These are phyloP conservation scores for Pogonophryne albipinna DNA, from an alignment of 2,797 vertebrate species.

Conservation along the genomic window DNA sequence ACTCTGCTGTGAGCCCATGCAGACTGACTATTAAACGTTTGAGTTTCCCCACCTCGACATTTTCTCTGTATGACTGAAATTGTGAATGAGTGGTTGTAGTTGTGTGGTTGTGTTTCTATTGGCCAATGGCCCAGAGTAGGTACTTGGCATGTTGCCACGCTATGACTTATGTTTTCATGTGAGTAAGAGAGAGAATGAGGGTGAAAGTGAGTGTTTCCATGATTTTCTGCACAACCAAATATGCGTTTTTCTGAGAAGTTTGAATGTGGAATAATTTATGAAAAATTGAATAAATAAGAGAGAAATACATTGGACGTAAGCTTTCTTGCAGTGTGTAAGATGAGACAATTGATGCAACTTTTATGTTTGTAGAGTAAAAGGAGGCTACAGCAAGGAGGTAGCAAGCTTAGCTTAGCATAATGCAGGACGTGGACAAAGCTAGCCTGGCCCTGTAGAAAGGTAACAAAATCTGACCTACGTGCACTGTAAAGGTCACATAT, in stretches of 20 bases:
- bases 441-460: too few relatives aligned
- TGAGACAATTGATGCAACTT: not conserved
- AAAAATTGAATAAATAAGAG: not conserved
- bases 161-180: constrained; percentile 45
- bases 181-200: constrained; percentile 47
- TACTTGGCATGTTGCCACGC: constrained; percentile 49
- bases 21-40: constrained; percentile 7
- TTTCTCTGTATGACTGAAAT: constrained; percentile 43
- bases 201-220: constrained; percentile 21
- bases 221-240: constrained; percentile 38
- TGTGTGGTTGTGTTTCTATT: constrained; percentile 54
- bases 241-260: not conserved
- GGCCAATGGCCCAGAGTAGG: constrained; percentile 57
- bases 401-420: too few relatives aligned
- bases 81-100: constrained; percentile 65
- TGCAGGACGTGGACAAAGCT: too few relatives aligned
- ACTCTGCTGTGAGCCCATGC: not conserved
- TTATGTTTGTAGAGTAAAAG: too few relatives aligned
- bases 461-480: too few relatives aligned
- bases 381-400: too few relatives aligned
- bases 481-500: too few relatives aligned
- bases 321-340: not conserved
- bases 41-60: constrained; percentile 19
- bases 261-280: not conserved
- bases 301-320: not conserved